phyloP scores from a whole-genome alignment of 2,113 vertebrate species.

The Centropus bengalensis region DNA sequence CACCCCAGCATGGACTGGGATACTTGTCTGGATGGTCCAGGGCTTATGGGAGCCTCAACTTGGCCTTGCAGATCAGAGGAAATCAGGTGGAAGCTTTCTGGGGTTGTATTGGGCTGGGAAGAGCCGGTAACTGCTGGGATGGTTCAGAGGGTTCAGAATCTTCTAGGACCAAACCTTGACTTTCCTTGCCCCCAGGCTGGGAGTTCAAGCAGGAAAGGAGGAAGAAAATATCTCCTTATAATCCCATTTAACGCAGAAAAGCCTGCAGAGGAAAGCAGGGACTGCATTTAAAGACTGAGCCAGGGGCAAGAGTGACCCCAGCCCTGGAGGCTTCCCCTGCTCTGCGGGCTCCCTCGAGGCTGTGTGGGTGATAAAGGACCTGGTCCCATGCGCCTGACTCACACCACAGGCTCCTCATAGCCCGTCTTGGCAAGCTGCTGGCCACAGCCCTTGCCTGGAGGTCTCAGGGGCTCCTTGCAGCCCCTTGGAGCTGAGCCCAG shows the following conservation, averaged over 20 bases:
- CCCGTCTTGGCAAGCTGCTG: fast-evolving
- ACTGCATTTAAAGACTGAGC: neutral
- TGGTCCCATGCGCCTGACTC: neutral
- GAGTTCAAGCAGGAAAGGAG: neutral
- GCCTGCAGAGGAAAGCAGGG: neutral
- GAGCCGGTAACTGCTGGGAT: fast-evolving
- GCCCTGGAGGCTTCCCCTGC: fast-evolving
- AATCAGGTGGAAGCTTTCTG: neutral
- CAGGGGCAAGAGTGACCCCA: fast-evolving
- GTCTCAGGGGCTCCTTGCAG: neutral
- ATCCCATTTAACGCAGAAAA: fast-evolving
- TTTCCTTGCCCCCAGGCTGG: neutral
- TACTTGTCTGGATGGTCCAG: neutral
- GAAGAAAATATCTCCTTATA: neutral
- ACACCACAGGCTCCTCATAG: fast-evolving
- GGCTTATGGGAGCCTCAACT: neutral
- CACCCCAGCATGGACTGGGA: neutral
- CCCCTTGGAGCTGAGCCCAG: neutral
- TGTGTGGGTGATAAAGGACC: neutral
- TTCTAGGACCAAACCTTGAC: neutral
- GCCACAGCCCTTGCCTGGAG: fast-evolving
- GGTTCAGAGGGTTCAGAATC: neutral
- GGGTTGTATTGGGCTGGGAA: fast-evolving
- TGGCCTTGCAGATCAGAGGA: fast-evolving
- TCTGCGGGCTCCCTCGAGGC: neutral